phyloP scores from a whole-genome alignment of 2,113 vertebrate genomes.

The Oreotragus oreotragus region DNA sequence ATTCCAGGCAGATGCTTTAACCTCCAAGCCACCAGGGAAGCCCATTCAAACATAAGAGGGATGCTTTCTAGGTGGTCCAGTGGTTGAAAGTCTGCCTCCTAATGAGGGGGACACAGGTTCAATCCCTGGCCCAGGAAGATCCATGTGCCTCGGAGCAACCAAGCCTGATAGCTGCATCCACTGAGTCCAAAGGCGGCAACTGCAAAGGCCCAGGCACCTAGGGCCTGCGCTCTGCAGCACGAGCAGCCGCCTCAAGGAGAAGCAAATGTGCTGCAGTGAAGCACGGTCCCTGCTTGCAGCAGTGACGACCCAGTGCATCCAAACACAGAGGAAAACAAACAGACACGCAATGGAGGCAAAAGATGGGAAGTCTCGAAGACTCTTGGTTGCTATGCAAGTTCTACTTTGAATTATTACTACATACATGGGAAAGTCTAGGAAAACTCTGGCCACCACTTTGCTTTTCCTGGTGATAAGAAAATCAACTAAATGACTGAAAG shows the following conservation, averaged over 20 bases:
- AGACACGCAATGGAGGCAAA: background rate
- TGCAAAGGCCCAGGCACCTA: fast-evolving
- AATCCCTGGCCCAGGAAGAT: background rate
- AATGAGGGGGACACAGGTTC: background rate
- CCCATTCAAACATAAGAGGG: background rate
- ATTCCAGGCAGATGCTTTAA: too few species aligned
- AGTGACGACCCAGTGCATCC: background rate
- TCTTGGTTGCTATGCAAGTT: too few species aligned
- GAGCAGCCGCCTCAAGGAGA: fast-evolving
- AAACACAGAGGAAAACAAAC: background rate
- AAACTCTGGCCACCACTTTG: fast-evolving
- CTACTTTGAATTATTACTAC: background rate
- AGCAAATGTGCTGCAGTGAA: fast-evolving
- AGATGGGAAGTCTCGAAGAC: background rate
- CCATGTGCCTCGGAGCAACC: fast-evolving
- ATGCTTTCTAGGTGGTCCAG: background rate
- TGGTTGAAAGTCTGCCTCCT: background rate
- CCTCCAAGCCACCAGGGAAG: too few species aligned
- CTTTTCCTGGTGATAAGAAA: background rate
- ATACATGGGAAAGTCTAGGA: background rate
- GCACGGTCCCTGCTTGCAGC: fast-evolving
- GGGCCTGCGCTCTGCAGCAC: background rate
- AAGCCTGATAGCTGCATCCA: background rate
- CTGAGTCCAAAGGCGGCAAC: background rate
- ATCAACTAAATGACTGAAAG: background rate